Conservation (phyloP, 1,140 invertebrate genomes). For the Halyomorpha halys region DNA sequence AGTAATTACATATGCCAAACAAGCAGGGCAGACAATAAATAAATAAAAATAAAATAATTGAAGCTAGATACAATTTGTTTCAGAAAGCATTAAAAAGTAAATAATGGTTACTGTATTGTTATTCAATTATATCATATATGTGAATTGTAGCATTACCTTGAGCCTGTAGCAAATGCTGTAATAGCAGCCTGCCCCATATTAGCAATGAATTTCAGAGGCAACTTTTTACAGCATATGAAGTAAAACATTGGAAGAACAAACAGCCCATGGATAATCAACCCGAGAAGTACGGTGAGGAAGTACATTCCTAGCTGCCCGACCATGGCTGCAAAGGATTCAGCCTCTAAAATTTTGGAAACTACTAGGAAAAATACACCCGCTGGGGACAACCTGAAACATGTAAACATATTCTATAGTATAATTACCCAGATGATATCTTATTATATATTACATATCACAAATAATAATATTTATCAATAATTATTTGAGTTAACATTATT, state of each 20-base stretch:
- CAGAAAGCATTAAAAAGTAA: too few species aligned
- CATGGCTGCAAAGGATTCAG: constrained; percentile 59
- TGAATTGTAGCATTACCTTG: constrained; percentile 48
- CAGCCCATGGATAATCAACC: constrained; percentile 81
- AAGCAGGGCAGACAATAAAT: too few species aligned
- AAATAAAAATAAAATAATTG: too few species aligned
- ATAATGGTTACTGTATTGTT: too few species aligned
- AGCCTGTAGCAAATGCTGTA: constrained; percentile 86
- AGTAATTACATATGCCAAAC: too few species aligned
- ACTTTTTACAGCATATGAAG: constrained; percentile 59
- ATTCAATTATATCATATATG: too few species aligned
- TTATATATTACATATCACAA: too few species aligned
- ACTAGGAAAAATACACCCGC: constrained; percentile 74
- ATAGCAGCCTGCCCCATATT: constrained; percentile 79
- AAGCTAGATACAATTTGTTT: too few species aligned
- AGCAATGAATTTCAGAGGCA: constrained; percentile 70
- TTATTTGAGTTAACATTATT: constrained; percentile 1
- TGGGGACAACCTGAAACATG: constrained; percentile 57
- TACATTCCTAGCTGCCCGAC: constrained; percentile 76
- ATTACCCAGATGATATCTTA: not conserved
- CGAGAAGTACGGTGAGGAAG: constrained; percentile 79
- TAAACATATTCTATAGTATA: too few species aligned
- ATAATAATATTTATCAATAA: too few species aligned
- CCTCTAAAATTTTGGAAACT: constrained; percentile 65
- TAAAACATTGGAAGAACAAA: constrained; percentile 76